Conservation (phyloP, 2,113 vertebrate species). For the Onychostoma macrolepis region DNA sequence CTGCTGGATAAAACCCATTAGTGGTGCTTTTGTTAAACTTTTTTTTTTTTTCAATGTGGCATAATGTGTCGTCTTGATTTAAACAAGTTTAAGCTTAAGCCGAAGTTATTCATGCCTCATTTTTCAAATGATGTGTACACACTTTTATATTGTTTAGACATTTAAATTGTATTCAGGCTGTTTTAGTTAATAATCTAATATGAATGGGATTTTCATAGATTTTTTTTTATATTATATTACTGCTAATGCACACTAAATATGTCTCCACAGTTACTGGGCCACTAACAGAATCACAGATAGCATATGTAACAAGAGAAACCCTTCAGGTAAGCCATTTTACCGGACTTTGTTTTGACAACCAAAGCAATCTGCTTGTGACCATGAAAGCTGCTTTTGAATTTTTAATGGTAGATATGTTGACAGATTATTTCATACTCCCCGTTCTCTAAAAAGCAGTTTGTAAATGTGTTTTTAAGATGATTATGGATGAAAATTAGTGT, state of each 20-base stretch:
- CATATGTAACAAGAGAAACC: conserved; percentile 89
- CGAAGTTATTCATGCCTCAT: not conserved
- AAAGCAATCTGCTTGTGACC: conserved; percentile 5
- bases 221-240: not conserved
- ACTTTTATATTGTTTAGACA: not conserved
- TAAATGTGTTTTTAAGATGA: conserved; percentile 14
- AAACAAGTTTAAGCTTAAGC: not conserved
- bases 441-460: not conserved
- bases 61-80: not conserved
- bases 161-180: not conserved
- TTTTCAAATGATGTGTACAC: not conserved
- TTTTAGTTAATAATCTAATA: not conserved
- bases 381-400: conserved; percentile 33
- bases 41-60: not conserved
- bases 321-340: conserved; percentile 78
- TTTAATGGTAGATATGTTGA: conserved; percentile 28
- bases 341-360: conserved; percentile 24
- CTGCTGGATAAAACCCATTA: not conserved
- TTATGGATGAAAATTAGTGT: conserved; percentile 9
- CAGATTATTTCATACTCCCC: not conserved
- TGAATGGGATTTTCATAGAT: not conserved
- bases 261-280: conserved; percentile 83
- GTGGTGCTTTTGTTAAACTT: conserved; percentile 1
- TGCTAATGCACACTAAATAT: conserved; percentile 31
- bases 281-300: conserved; percentile 87